Base-by-base conservation (phyloP, 2,113 vertebrate species). In the Tringa solitaria region DNA sequence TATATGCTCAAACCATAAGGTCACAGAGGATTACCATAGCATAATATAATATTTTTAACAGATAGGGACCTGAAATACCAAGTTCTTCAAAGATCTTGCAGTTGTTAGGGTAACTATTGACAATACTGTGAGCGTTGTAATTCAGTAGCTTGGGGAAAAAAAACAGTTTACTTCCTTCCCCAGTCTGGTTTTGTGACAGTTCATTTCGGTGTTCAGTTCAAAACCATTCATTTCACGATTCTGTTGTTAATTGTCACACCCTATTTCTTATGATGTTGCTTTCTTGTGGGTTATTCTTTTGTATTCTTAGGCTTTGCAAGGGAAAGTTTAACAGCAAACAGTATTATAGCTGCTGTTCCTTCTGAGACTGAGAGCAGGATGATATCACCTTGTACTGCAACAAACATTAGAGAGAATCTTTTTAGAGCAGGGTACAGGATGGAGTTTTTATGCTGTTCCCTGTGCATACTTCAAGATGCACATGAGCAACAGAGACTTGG, bases 151-250 rank as follows among this genome's bases (percentile, higher is more conserved):
- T 83, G 46, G 51, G 59, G 63, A 74, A 90, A 43, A 43, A 32
- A 45, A 61, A 5, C 20, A n/a, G 10, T 74, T 93, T 26, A 7
- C 26, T 84, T 84, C 15, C 26, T 76, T 83, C 17, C 41, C 45
- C 37, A 13, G 27, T 60, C 45, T 65, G 24, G 5, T 87, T 70
- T 6, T 89, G 33, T 48, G 76, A 73, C 35, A 20, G 23, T 69
- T 91, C 10, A 12, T 91, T 77, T 80, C 19, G 30, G 33, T 65
- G 21, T 69, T 95, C 23, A 12, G 16, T 76, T 87, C 79, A 61
- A 59, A 91, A 64, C 33, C 0, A 0, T 60, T 91, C 3, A 18
- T 59, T 87, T 89, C 23, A 32, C n/a, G 2, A 2, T 45, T 67
- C 50, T 63, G 27, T 43, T 86, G 17, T 64, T 77, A 28, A 26